Conservation (phyloP, 2,888 invertebrate genomes). For the Apantesis nais region DNA sequence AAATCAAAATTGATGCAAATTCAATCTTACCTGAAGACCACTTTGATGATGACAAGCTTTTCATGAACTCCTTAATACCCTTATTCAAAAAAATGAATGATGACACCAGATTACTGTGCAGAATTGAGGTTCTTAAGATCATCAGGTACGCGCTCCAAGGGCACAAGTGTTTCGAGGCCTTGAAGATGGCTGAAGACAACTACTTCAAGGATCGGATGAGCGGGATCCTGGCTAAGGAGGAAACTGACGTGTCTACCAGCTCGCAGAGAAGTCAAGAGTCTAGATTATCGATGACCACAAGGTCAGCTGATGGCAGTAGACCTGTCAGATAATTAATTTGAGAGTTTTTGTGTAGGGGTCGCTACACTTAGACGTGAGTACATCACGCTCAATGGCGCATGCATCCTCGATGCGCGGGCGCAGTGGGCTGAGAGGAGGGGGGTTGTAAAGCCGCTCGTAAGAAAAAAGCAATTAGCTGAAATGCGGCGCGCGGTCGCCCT, state of each 20-base stretch:
- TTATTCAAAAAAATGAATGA: conserved; percentile 80
- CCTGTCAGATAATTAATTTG: conserved; percentile 67
- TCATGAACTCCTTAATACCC: conserved; percentile 78
- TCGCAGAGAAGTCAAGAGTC: conserved; percentile 53
- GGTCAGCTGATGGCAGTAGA: conserved; percentile 77
- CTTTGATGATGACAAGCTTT: conserved; percentile 76
- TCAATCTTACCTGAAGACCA: conserved; percentile 76
- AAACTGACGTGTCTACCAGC: conserved; percentile 45
- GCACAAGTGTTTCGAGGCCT: conserved; percentile 70
- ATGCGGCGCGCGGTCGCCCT: conserved; percentile 52
- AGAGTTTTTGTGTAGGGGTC: conserved; percentile 16
- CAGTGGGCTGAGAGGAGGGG: conserved; percentile 17
- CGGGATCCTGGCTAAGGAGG: conserved; percentile 62
- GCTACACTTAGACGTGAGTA: conserved; percentile 29
- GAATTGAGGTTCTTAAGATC: conserved; percentile 77
- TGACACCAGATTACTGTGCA: conserved; percentile 72
- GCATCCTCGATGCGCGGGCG: conserved; percentile 45
- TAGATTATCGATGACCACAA: conserved; percentile 73
- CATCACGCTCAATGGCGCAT: conserved; percentile 45
- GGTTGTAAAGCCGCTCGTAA: conserved; percentile 32
- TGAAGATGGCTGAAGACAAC: conserved; percentile 67
- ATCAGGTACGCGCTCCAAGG: conserved; percentile 75
- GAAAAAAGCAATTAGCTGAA: conserved; percentile 83
- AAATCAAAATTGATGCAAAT: conserved; percentile 77
- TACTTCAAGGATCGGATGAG: conserved; percentile 65